phyloP scores from a whole-genome alignment of 2,888 invertebrate genomes.

The Apomyelois bistriatella region DNA sequence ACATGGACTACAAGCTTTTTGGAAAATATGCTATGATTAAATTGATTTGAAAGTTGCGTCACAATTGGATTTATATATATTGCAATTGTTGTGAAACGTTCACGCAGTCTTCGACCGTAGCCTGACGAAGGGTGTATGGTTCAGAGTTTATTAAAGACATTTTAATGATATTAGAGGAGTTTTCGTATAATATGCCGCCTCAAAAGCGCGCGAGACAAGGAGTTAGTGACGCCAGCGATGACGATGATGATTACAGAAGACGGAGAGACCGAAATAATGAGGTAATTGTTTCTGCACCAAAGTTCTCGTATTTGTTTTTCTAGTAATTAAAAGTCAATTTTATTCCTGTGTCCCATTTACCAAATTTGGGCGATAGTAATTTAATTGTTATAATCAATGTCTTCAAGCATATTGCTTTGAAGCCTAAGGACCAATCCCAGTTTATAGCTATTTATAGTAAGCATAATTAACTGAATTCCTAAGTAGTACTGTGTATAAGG shows the following conservation, averaged over 20 bases:
- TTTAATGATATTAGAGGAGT: slow-evolving; percentile 67
- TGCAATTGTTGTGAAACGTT: slow-evolving; percentile 12
- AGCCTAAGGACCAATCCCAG: too few relatives aligned
- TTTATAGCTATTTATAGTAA: too few relatives aligned
- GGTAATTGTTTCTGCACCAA: slow-evolving; percentile 52
- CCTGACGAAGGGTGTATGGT: slow-evolving; percentile 13
- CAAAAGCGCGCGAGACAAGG: slow-evolving; percentile 58
- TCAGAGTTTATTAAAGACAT: slow-evolving; percentile 21
- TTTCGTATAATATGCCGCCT: slow-evolving; percentile 59
- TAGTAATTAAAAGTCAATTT: too few relatives aligned
- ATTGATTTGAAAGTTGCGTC: slow-evolving; percentile 30
- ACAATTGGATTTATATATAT: slow-evolving; percentile 17
- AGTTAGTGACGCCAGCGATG: slow-evolving; percentile 83
- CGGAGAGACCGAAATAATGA: slow-evolving; percentile 89
- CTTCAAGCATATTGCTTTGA: too few relatives aligned
- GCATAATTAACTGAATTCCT: too few relatives aligned
- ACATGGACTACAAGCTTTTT: not conserved
- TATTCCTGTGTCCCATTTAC: too few relatives aligned
- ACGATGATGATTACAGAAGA: slow-evolving; percentile 86
- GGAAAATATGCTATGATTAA: not conserved
- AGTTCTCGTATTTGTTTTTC: not conserved
- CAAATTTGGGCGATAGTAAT: too few relatives aligned
- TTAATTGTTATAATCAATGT: too few relatives aligned
- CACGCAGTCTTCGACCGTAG: not conserved
- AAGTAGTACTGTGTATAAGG: too few relatives aligned